A percentile compares a stretch with the other conserved stretches of the same genome.
Conservation (phyloP, 2,113 vertebrate genomes). For the Rhineura floridana region DNA sequence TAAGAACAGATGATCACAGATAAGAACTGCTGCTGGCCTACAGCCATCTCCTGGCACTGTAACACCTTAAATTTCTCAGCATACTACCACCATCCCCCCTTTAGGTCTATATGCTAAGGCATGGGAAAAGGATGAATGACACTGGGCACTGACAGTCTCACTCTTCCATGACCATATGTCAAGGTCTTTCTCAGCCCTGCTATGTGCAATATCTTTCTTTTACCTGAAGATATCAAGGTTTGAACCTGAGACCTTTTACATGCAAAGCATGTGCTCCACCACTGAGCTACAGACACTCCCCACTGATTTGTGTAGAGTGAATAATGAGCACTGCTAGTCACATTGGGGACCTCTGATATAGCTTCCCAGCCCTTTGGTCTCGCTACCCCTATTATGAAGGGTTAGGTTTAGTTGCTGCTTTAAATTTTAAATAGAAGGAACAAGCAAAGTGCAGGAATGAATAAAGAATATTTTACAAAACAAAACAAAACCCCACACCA, state of each 20-base stretch:
- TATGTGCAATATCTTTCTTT: too few species aligned
- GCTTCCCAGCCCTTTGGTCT: not conserved
- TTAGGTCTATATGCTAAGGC: not conserved
- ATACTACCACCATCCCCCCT: not conserved
- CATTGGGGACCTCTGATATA: not conserved
- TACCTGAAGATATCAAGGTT: too few species aligned
- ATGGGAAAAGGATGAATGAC: not conserved
- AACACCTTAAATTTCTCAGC: not conserved
- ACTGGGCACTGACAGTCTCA: not conserved
- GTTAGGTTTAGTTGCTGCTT: not conserved
- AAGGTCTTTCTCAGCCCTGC: not conserved
- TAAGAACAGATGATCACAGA: not conserved
- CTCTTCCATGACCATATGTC: not conserved
- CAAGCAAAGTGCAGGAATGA: constrained; percentile 18
- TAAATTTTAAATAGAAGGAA: not conserved
- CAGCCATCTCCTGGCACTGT: too few species aligned
- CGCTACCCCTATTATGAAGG: constrained; percentile 29
- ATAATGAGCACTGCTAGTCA: not conserved
- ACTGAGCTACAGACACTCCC: not conserved
- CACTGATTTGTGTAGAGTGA: not conserved
- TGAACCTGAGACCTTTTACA: not conserved
- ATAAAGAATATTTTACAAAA: constrained; percentile 7
- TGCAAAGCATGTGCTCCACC: not conserved
- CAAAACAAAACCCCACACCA: not conserved
- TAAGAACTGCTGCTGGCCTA: too few species aligned